phyloP scores from a whole-genome alignment of 2,888 invertebrate genomes.

The Apodemia zela region DNA sequence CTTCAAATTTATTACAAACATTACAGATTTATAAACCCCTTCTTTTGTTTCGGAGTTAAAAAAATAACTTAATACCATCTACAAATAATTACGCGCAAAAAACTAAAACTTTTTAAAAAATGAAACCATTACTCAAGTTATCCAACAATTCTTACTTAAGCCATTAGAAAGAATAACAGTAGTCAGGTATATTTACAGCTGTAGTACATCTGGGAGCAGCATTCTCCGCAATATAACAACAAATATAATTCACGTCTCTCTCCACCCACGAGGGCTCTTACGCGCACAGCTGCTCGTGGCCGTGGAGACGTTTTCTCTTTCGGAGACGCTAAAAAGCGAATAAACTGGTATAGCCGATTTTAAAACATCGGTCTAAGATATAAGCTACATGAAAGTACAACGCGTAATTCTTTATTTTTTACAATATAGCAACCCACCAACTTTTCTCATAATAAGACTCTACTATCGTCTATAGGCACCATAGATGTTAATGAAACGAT shows the following conservation, averaged over 20 bases:
- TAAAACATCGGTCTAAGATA: slow-evolving; percentile 38
- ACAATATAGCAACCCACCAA: no score
- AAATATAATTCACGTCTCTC: slow-evolving; percentile 34
- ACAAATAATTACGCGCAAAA: background rate
- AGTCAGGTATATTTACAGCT: slow-evolving; percentile 13
- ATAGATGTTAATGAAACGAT: no score
- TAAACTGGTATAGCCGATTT: slow-evolving; percentile 62
- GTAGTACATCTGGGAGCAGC: slow-evolving; percentile 14
- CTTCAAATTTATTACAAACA: background rate
- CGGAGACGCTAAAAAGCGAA: slow-evolving; percentile 70
- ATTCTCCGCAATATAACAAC: slow-evolving; percentile 30
- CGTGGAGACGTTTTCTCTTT: slow-evolving; percentile 54
- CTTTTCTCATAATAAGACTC: no score
- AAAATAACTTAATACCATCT: background rate
- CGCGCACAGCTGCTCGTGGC: slow-evolving; percentile 34
- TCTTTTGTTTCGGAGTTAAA: background rate
- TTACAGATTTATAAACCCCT: no score
- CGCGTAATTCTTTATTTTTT: background rate
- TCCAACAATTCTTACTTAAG: slow-evolving; percentile 12
- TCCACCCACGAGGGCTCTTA: slow-evolving; percentile 35
- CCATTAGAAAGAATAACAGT: slow-evolving; percentile 14
- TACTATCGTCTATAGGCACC: no score
- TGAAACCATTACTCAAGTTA: slow-evolving; percentile 1
- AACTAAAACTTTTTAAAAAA: background rate
- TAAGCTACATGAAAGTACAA: background rate